Conservation (phyloP, 1,140 invertebrate species). For the Papilio glaucus region DNA sequence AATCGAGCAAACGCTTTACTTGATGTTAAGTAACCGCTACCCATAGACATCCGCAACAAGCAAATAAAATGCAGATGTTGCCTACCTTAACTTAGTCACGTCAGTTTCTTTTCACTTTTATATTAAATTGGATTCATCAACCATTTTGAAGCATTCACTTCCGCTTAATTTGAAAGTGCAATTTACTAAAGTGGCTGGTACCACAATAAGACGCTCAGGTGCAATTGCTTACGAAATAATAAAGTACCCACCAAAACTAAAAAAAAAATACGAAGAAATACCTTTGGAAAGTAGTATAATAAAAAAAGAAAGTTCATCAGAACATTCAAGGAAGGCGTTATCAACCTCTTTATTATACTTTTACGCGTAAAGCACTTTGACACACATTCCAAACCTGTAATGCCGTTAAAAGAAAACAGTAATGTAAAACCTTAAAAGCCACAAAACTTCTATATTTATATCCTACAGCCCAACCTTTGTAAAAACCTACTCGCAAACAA, state of each 20-base stretch:
- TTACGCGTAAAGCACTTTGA: background rate
- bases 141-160: no score
- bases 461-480: background rate
- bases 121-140: no score
- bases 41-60: no score
- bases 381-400: background rate
- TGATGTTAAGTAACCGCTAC: no score
- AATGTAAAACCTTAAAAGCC: background rate
- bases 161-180: no score
- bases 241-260: background rate
- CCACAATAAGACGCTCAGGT: background rate
- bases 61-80: no score
- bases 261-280: constrained; percentile 6
- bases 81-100: no score
- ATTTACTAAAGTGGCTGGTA: no score
- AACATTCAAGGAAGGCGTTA: background rate
- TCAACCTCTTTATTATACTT: background rate
- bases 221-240: background rate
- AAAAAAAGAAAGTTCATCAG: background rate
- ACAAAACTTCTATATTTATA: background rate
- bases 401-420: background rate
- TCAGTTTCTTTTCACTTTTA: no score
- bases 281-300: background rate
- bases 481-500: background rate
- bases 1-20: no score